These are phyloP conservation scores for Etia nguti DNA, from an alignment of 2,113 vertebrate genomes.

Conservation along the genomic window DNA sequence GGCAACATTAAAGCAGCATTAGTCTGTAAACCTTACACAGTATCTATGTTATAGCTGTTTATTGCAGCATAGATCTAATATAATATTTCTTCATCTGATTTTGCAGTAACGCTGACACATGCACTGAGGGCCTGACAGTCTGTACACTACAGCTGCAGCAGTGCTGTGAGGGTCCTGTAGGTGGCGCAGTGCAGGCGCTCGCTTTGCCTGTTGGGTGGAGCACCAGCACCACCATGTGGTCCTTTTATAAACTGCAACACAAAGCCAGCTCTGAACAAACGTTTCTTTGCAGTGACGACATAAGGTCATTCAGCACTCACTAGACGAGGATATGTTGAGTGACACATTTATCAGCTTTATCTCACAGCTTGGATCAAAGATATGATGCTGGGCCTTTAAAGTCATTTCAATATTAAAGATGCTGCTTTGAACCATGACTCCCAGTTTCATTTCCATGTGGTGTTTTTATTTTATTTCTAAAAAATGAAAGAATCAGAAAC, in stretches of 20 bases:
- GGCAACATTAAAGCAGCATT: neutral
- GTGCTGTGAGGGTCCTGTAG: neutral
- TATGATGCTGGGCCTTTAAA: neutral
- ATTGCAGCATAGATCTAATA: rapidly evolving
- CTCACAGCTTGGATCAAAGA: rapidly evolving
- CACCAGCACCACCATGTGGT: neutral
- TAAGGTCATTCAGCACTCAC: neutral
- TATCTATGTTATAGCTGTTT: rapidly evolving
- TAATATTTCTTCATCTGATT: neutral
- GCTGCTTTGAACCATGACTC: neutral
- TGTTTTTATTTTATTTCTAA: neutral
- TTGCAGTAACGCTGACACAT: neutral
- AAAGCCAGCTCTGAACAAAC: neutral
- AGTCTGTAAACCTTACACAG: rapidly evolving
- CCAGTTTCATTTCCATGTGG: neutral
- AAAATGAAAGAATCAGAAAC: neutral
- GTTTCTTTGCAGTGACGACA: neutral
- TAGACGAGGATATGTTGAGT: rapidly evolving
- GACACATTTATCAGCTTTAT: rapidly evolving
- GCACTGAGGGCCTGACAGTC: neutral
- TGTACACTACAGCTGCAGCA: neutral
- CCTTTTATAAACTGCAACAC: neutral
- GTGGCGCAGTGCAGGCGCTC: neutral
- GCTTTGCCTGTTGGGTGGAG: neutral
- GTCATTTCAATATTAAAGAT: rapidly evolving